Conservation (phyloP, 1,140 invertebrate species). For the Philaenus spumarius region DNA sequence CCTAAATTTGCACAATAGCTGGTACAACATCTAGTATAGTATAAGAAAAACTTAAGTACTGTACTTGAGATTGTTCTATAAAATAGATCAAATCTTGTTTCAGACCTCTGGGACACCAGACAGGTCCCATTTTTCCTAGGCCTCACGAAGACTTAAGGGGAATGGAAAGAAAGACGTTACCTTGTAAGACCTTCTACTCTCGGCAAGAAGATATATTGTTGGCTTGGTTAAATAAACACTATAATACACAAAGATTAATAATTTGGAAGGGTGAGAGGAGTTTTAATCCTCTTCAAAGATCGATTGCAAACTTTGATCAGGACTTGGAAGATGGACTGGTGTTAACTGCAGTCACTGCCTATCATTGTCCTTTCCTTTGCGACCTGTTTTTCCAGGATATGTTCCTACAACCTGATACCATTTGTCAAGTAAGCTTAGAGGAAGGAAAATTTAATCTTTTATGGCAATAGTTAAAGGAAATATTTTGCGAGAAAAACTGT, state of each 20-base stretch:
- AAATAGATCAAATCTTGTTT: no score
- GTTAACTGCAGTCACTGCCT: conserved; percentile 36
- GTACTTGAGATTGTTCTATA: no score
- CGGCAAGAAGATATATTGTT: conserved; percentile 11
- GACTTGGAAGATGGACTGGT: conserved; percentile 37
- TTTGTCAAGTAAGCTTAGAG: conserved; percentile 32
- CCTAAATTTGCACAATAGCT: no score
- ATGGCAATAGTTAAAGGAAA: no score
- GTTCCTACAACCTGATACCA: conserved; percentile 30
- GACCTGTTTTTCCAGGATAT: conserved; percentile 33
- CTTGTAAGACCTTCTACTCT: neutral
- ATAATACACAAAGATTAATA: neutral
- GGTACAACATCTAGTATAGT: no score
- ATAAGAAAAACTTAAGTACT: no score
- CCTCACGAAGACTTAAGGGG: no score
- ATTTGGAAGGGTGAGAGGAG: neutral
- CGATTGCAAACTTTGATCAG: conserved; percentile 30
- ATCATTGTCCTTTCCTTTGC: conserved; percentile 39
- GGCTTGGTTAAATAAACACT: conserved; percentile 6
- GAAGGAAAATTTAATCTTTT: neutral
- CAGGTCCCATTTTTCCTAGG: no score
- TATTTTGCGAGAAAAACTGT: no score
- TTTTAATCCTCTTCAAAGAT: conserved; percentile 4
- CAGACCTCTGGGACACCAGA: no score
- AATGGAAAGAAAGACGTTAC: no score